These are phyloP conservation scores for Cotesia chilonis DNA, from an alignment of 1,140 invertebrate genomes.

Conservation along the genomic window DNA sequence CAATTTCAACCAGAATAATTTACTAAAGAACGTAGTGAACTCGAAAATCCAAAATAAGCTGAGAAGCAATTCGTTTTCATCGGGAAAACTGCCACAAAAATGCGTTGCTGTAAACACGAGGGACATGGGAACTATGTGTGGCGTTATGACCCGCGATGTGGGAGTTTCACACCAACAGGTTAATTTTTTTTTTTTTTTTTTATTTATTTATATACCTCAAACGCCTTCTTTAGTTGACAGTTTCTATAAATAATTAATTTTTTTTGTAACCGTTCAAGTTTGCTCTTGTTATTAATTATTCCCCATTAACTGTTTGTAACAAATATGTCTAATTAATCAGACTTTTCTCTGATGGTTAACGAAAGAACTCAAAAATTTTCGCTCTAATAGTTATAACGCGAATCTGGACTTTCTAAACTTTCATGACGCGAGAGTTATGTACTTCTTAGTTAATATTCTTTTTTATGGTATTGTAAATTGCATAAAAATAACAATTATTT, in stretches of 20 bases:
- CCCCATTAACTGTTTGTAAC: background rate
- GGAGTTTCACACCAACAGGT: slow-evolving; percentile 69
- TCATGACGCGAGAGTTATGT: slow-evolving; percentile 22
- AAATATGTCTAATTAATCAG: slow-evolving; percentile 11
- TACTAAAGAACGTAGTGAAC: slow-evolving; percentile 47
- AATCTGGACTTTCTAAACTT: slow-evolving; percentile 37
- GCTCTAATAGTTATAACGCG: slow-evolving; percentile 1
- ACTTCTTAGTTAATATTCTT: slow-evolving; percentile 20
- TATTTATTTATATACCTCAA: background rate
- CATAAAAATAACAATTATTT: slow-evolving; percentile 16
- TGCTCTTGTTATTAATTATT: slow-evolving; percentile 3
- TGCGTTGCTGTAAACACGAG: slow-evolving; percentile 49
- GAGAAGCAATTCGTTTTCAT: slow-evolving; percentile 60
- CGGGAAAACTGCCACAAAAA: slow-evolving; percentile 48
- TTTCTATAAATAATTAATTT: no score
- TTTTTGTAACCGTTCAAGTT: background rate
- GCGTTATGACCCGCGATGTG: slow-evolving; percentile 72
- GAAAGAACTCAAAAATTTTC: slow-evolving; percentile 10
- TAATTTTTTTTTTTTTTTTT: slow-evolving; percentile 21
- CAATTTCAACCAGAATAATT: slow-evolving; percentile 47
- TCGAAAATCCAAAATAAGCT: slow-evolving; percentile 51
- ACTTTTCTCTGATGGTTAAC: slow-evolving; percentile 5
- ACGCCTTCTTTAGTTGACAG: no score
- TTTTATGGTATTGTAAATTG: background rate
- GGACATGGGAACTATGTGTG: slow-evolving; percentile 76